Base-by-base conservation (phyloP, 2,888 invertebrate genomes). In the Phymatocera aterrima region DNA sequence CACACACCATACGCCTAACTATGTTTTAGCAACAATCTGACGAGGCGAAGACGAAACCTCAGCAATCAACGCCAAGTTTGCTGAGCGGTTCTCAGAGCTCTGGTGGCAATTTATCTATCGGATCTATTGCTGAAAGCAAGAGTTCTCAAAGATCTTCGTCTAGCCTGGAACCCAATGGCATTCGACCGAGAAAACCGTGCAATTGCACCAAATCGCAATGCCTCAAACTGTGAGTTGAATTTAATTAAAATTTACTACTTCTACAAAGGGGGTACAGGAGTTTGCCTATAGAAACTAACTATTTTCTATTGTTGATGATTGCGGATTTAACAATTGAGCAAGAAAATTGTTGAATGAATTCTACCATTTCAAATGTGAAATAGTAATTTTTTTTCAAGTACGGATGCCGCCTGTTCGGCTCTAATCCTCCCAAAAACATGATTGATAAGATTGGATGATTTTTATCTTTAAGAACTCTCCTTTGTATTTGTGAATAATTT, bases 171-270 rank as follows among this genome's bases (percentile, higher is more conserved):
- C 90, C 92, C 5, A 92, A 92, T 83, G 93, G 93, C 18, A 91
- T 93, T 80, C 92, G 96, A 82, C 95, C 96, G 0, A 92, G 97
- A 64, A 99, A 99, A 91, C 98, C 99, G 10, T 99, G 99, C 91
- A 99, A 99, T 91, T 99, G 99, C 91, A 99, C 98, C 40, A 99
- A 99, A 91, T 99, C 99, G 1, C 98, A 98, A 90, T 99, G 99
- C 88, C 93, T 99, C 81, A 99, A 99, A 91, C 91, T 99, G 91
- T 99, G 91, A 92, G 93, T 92, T 70, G 77, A 65, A 68, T 48
- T 75, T 64, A n/a, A 72, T 34, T 28, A 37, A 61, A 8, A n/a
- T 61, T 6, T n/a, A n/a, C n/a, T n/a, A n/a, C n/a, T n/a, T n/a
- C n/a, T n/a, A n/a, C n/a, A n/a, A n/a, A n/a, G n/a, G n/a, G n/a